A percentile compares a stretch with the other conserved stretches of the same genome.
Evolutionary conservation across 2,113 vertebrate species (phyloP).

Genomic region (Gulo gulo): DNA sequence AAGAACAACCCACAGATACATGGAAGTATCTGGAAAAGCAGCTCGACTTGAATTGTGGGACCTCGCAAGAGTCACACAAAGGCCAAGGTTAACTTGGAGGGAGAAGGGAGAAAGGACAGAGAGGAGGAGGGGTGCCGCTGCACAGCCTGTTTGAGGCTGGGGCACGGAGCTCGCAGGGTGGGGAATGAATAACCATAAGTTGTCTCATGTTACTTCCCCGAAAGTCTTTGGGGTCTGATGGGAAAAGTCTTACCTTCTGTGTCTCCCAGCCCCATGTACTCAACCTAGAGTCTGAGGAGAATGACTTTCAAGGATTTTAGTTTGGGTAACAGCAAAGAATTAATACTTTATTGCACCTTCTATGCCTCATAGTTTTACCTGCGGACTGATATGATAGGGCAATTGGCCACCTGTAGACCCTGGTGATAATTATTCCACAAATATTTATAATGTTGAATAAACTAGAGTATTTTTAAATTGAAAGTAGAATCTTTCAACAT

Average conservation of each 20-base stretch:
- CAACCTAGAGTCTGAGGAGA: background rate
- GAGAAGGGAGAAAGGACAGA: background rate
- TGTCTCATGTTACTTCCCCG: background rate
- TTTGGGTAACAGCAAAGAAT: background rate
- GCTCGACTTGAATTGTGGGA: accelerated
- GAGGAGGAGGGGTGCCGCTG: accelerated
- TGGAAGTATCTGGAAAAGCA: background rate
- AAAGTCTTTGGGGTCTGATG: background rate
- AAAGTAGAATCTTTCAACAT: background rate
- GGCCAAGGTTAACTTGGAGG: background rate
- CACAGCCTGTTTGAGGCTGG: background rate
- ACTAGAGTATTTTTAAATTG: background rate
- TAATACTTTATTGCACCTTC: background rate
- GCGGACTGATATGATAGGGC: accelerated
- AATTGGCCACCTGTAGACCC: accelerated
- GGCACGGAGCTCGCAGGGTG: accelerated
- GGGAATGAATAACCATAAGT: accelerated
- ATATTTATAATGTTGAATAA: background rate
- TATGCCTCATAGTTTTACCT: background rate
- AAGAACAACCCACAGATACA: background rate
- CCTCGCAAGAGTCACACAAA: background rate
- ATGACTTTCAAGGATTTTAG: background rate
- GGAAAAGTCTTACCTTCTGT: background rate
- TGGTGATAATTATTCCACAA: background rate
- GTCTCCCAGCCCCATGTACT: background rate